phyloP scores from a whole-genome alignment of 2,113 vertebrate genomes.

The Osmerus mordax region DNA sequence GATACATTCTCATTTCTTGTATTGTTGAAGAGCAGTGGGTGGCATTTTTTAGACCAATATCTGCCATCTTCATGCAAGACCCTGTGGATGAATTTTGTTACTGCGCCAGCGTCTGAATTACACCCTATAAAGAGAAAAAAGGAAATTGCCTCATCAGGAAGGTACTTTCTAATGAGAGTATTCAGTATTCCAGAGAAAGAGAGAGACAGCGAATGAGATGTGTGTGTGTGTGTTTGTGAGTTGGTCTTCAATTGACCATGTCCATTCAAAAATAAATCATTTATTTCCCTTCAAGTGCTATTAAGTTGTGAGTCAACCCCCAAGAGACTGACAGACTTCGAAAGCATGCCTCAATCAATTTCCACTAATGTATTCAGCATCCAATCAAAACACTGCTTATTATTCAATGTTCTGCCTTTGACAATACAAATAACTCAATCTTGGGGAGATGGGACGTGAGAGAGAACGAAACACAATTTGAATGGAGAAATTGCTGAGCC shows the following conservation, averaged over 20 bases:
- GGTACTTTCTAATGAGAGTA: too few relatives aligned
- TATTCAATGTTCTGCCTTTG: not conserved
- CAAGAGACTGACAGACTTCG: not conserved
- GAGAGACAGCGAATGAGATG: too few relatives aligned
- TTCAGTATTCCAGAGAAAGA: too few relatives aligned
- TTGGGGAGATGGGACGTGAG: slow-evolving; percentile 21
- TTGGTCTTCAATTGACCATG: not conserved
- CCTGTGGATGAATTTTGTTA: too few relatives aligned
- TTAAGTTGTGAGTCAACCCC: not conserved
- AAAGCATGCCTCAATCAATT: not conserved
- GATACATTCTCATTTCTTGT: too few relatives aligned
- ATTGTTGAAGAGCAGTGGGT: too few relatives aligned
- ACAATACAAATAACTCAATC: not conserved
- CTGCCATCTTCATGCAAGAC: too few relatives aligned
- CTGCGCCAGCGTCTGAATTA: too few relatives aligned
- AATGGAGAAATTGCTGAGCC: not conserved
- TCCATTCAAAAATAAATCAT: not conserved
- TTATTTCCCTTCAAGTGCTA: not conserved
- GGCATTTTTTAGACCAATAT: too few relatives aligned
- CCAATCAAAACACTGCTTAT: slow-evolving; percentile 1
- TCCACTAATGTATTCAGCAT: not conserved
- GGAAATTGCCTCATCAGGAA: too few relatives aligned
- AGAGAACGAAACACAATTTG: not conserved
- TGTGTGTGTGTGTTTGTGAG: too few relatives aligned
- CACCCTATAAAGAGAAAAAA: too few relatives aligned